Base-by-base conservation (phyloP, 2,888 invertebrate genomes). In the Conistra vaccinii region DNA sequence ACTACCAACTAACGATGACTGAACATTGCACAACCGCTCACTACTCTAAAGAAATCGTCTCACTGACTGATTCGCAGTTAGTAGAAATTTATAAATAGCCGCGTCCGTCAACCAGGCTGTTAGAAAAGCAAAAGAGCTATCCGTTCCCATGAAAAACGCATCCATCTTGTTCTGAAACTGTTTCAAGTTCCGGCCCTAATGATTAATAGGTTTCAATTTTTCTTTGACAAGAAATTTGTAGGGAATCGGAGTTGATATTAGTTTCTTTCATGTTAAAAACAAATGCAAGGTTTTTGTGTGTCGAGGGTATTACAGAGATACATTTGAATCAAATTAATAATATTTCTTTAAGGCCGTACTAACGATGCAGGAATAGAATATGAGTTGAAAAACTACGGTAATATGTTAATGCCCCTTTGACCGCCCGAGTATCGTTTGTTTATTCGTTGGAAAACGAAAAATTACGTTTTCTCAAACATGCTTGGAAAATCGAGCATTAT, bases 101-200 rank as follows among this genome's bases (percentile, higher is more conserved):
- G 23, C 53, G 51, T 85, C 85, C 42, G 66, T 85, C 85, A 78
- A 60, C 86, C 35, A 70, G 39, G n/a, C 71, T 58, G 67, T 84
- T 79, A 76, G 57, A 4, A 72, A 42, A 76, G 63, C 60, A 51
- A 32, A 69, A 71, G 29, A 73, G 60, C 39, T 73, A 66, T 76
- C 55, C 51, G 65, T 76, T 84, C 69, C 65, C 32, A 84, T 81
- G 71, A 86, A 82, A 80, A 86, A 69, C 66, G 55, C 70, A 84
- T 81, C 23, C 32, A 80, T 81, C 84, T 80, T 74, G 29, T 20
- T 57, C 68, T 29, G 7, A 65, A 78, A 51, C 48, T 45, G 45
- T 48, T 84, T 51, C 26, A 55, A 61, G 67, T 61, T 70, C 69
- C 67, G 60, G 39, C 67, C 69, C 63, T 74, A 65, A 12, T 73